Base-by-base conservation (phyloP, 2,888 invertebrate species). In the Polymixis flavicincta region DNA sequence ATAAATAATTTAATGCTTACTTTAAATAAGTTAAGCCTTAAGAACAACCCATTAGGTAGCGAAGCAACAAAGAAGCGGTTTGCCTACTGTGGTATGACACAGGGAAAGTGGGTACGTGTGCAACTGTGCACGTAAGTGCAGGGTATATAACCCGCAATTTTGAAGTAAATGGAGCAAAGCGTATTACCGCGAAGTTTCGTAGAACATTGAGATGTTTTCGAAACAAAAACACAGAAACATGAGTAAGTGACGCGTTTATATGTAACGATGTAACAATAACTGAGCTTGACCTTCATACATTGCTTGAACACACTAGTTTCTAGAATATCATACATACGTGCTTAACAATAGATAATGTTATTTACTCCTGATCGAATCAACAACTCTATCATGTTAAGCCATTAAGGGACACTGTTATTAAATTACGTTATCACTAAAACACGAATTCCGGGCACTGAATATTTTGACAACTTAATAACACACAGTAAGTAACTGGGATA, bases 141-240 rank as follows among this genome's bases (percentile, higher is more conserved):
- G 86, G 89, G 89, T 90, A 89, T 87, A 86, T 83, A 91, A 91
- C 90, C 89, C 83, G 89, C 89, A 91, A 94, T 93, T 93, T 92
- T 87, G 89, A 85, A 88, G 87, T 89, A 93, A 94, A 93, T 93
- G 88, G 92, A 94, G 93, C 93, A 93, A 90, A 92, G 86, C 90
- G 85, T 78, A 88, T 79, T 84, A 87, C 84, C 78, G 82, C 84
- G 86, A 90, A 90, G 88, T 90, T 90, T 90, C 88, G 87, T 85
- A 84, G 86, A 84, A 87, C 76, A 86, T 78, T 74, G 76, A 78
- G 72, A 78, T 70, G 73, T 78, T 74, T 78, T 72, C 54, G 74
- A 78, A 83, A 83, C 74, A 68, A 75, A 80, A 80, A 79, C 71
- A 76, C 22, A 78, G 71, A 70, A 72, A 74, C 72, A 54, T 55